A percentile compares a stretch with the other conserved stretches of the same genome.
phyloP scores from a whole-genome alignment of 2,888 invertebrate species.

The Athalia rosae region DNA sequence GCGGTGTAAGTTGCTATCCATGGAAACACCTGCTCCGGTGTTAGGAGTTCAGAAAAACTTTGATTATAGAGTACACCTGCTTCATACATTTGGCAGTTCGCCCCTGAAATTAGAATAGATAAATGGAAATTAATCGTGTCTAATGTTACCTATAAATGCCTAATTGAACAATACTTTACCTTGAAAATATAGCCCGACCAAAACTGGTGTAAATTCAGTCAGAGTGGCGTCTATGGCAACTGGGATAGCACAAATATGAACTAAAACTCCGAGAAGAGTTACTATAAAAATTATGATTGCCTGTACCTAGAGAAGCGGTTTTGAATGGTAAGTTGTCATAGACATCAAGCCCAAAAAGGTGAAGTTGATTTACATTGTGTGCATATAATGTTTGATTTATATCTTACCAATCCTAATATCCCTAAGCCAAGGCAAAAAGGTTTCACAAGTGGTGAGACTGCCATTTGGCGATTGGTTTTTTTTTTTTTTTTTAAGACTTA shows the following conservation, averaged over 20 bases:
- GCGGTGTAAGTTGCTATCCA: constrained; percentile 35
- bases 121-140: background rate
- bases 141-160: background rate
- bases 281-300: constrained; percentile 18
- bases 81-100: constrained; percentile 39
- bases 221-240: constrained; percentile 18
- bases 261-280: constrained; percentile 26
- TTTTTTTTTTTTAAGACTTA: background rate
- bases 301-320: constrained; percentile 20
- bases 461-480: constrained; percentile 33
- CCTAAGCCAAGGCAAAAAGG: constrained; percentile 38
- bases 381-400: constrained; percentile 5
- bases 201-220: constrained; percentile 9
- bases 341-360: no score
- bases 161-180: constrained; percentile 22
- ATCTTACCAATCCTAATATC: constrained; percentile 40
- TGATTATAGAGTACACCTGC: constrained; percentile 13
- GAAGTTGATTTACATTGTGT: background rate
- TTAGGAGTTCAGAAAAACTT: constrained; percentile 14
- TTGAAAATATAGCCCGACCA: constrained; percentile 44
- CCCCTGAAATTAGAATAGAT: constrained; percentile 19
- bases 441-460: constrained; percentile 32
- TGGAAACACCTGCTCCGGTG: constrained; percentile 37
- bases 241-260: constrained; percentile 34
- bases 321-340: background rate